A percentile compares a stretch with the other conserved stretches of the same genome.
Evolutionary conservation across 2,113 vertebrate genomes (phyloP).

Genomic region (Gavialis gangeticus): DNA sequence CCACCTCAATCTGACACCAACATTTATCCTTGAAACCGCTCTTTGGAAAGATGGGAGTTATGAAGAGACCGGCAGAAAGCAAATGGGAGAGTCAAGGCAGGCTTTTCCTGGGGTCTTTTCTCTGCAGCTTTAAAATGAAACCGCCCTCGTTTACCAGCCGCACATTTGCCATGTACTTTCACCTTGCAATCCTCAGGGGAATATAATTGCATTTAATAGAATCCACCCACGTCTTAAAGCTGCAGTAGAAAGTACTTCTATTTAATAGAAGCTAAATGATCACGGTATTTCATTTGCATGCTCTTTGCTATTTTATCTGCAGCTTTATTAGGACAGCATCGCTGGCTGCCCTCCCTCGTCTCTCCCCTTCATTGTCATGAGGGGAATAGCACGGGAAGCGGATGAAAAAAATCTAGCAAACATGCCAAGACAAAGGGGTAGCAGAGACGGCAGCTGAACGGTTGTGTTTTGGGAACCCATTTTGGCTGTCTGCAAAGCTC

Average conservation of each 20-base stretch:
- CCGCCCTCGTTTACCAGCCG: neutral
- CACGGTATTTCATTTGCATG: constrained; percentile 49
- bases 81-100: neutral
- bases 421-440: neutral
- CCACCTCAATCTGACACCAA: neutral
- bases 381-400: constrained; percentile 1
- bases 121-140: neutral
- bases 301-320: constrained; percentile 32
- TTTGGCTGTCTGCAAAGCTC: constrained; percentile 34
- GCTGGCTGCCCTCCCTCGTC: constrained; percentile 7
- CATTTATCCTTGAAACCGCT: neutral
- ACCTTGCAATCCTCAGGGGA: neutral
- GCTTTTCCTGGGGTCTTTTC: neutral
- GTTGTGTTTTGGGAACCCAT: constrained; percentile 13
- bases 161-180: constrained; percentile 3
- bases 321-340: constrained; percentile 3
- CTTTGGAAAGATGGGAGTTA: neutral
- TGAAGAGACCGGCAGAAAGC: neutral
- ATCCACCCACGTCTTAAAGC: constrained; percentile 10
- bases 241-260: constrained; percentile 23
- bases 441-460: neutral
- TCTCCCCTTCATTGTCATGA: neutral
- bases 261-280: constrained; percentile 43
- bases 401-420: constrained; percentile 3
- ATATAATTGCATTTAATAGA: constrained; percentile 42